A percentile compares a stretch with the other conserved stretches of the same genome.
Conservation (phyloP, 2,888 invertebrate genomes). For the Lasioglossum morio region DNA sequence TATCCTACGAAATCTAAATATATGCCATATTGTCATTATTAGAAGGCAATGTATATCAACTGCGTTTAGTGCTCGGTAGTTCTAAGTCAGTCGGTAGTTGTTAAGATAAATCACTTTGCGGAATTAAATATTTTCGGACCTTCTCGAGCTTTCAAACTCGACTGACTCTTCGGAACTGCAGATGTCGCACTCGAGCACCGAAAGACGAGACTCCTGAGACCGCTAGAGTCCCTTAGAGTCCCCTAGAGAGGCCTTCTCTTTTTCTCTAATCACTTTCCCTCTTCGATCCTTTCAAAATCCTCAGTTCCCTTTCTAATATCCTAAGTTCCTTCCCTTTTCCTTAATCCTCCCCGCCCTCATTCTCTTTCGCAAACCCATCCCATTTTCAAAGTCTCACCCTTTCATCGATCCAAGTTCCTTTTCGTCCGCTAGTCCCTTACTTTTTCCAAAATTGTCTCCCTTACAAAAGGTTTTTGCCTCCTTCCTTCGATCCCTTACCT, state of each 20-base stretch:
- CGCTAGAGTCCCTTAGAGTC: neutral
- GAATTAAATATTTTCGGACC: neutral
- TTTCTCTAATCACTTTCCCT: neutral
- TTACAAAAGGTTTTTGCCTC: neutral
- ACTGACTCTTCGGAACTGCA: neutral
- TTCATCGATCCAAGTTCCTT: neutral
- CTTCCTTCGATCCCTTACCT: no score
- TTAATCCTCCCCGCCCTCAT: neutral
- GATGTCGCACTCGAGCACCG: neutral
- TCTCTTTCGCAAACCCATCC: neutral
- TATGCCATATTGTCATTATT: no score
- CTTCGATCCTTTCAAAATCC: neutral
- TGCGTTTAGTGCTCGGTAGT: no score
- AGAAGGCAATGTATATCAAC: no score
- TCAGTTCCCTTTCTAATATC: neutral
- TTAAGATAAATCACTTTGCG: neutral
- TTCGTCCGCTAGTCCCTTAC: neutral
- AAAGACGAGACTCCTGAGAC: neutral
- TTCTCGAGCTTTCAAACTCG: neutral
- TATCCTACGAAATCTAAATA: no score
- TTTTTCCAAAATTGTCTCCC: neutral
- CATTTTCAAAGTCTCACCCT: neutral
- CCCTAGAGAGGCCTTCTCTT: neutral
- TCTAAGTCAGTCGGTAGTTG: no score
- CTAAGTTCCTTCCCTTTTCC: neutral